A percentile compares a stretch with the other conserved stretches of the same genome.
These are phyloP conservation scores for Ametastegia equiseti DNA, from an alignment of 2,888 invertebrate species.

Conservation along the genomic window DNA sequence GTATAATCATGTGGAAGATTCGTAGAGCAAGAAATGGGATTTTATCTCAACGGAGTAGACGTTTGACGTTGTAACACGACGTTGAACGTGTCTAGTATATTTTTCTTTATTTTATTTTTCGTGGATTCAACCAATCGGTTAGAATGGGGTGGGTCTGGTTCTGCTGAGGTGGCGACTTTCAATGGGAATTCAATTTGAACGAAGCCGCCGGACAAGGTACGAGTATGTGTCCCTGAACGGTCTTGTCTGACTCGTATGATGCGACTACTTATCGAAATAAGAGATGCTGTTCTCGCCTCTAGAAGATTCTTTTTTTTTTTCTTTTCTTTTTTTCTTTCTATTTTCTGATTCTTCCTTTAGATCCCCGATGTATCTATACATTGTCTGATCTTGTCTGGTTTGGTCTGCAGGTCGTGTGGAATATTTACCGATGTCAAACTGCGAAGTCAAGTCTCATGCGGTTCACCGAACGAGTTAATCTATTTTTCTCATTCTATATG, in stretches of 20 bases:
- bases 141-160: background rate
- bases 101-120: no score
- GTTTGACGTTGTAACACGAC: background rate
- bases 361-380: background rate
- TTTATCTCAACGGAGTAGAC: background rate
- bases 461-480: constrained; percentile 1
- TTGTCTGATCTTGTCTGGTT: background rate
- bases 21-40: no score
- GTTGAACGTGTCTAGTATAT: background rate
- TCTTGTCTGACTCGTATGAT: background rate
- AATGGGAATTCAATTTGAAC: constrained; percentile 47
- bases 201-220: background rate
- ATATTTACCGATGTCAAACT: background rate
- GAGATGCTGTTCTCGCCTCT: background rate
- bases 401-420: no score
- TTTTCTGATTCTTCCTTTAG: background rate
- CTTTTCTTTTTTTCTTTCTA: background rate
- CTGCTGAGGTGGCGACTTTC: constrained; percentile 50
- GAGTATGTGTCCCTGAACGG: background rate
- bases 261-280: constrained; percentile 8
- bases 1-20: no score
- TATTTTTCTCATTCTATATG: background rate
- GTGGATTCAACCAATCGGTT: background rate
- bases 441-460: background rate
- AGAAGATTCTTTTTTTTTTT: background rate